Evolutionary conservation across 2,888 invertebrate species (phyloP).

Genomic region (Biston stratarius): DNA sequence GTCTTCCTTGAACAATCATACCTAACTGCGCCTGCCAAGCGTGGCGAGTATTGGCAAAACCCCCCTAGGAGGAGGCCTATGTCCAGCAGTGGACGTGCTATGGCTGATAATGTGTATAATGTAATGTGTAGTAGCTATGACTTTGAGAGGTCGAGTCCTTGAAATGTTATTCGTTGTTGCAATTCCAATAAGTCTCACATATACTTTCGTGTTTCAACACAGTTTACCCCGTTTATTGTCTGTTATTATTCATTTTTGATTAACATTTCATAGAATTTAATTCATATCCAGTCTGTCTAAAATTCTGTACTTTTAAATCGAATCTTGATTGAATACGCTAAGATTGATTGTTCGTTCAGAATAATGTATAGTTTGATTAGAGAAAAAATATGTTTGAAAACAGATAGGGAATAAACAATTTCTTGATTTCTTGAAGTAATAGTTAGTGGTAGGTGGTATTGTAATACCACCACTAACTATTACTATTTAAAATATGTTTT

Average conservation of each 20-base stretch:
- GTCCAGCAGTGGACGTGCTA: too few relatives aligned
- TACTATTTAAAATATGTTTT: neutral
- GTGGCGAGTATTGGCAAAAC: too few relatives aligned
- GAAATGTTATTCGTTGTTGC: neutral
- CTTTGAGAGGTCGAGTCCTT: neutral
- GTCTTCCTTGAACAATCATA: too few relatives aligned
- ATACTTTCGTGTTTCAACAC: slow-evolving; percentile 18
- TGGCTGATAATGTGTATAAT: too few relatives aligned
- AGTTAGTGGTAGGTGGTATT: too few relatives aligned
- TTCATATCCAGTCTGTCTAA: slow-evolving; percentile 35
- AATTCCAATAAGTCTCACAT: slow-evolving; percentile 8
- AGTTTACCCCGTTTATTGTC: slow-evolving; percentile 21
- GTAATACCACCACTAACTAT: too few relatives aligned
- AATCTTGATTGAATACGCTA: slow-evolving; percentile 43
- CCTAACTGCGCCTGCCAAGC: too few relatives aligned
- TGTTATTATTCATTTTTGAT: slow-evolving; percentile 34
- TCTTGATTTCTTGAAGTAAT: too few relatives aligned
- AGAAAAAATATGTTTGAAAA: neutral
- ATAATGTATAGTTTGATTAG: slow-evolving; percentile 9
- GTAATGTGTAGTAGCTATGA: too few relatives aligned
- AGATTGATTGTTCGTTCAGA: slow-evolving; percentile 17
- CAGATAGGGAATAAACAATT: too few relatives aligned
- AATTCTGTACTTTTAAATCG: slow-evolving; percentile 39
- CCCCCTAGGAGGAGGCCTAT: too few relatives aligned
- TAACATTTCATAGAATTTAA: slow-evolving; percentile 46